Conservation (phyloP, 2,888 invertebrate genomes). For the Cabera pusaria region DNA sequence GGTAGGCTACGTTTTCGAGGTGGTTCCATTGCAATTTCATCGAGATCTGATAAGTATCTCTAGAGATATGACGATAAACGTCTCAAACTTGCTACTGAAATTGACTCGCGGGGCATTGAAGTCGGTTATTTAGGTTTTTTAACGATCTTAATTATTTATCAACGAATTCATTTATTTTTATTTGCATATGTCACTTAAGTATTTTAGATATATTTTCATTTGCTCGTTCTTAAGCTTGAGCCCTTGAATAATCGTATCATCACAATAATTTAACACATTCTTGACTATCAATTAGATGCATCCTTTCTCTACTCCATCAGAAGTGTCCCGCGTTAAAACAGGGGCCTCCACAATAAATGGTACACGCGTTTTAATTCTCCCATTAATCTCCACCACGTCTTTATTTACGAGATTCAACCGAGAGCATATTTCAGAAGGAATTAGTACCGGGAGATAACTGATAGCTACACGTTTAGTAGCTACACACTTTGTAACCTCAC, state of each 20-base stretch:
- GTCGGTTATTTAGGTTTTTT: too few species aligned
- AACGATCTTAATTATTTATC: too few species aligned
- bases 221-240: too few species aligned
- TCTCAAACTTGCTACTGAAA: too few species aligned
- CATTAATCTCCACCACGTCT: conserved; percentile 37
- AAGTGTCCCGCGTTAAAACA: conserved; percentile 29
- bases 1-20: too few species aligned
- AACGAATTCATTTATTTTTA: too few species aligned
- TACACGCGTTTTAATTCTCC: conserved; percentile 37
- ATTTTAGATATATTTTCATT: too few species aligned
- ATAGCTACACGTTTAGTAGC: conserved; percentile 23
- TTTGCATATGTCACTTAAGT: too few species aligned
- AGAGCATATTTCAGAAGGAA: conserved; percentile 29
- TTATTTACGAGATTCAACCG: conserved; percentile 34
- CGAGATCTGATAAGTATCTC: too few species aligned
- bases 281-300: conserved; percentile 22
- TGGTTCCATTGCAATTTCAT: too few species aligned
- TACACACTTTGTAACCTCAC: conserved; percentile 15
- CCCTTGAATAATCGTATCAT: conserved; percentile 5
- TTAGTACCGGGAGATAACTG: conserved; percentile 29
- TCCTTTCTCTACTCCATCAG: conserved; percentile 24
- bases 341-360: conserved; percentile 30
- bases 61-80: too few species aligned
- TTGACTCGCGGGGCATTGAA: too few species aligned
- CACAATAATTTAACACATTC: conserved; percentile 17